Evolutionary conservation across 1,140 invertebrate genomes (phyloP), one percentile per base, ranked within the genome.

Genomic region (Agraylea sexmaculata): DNA sequence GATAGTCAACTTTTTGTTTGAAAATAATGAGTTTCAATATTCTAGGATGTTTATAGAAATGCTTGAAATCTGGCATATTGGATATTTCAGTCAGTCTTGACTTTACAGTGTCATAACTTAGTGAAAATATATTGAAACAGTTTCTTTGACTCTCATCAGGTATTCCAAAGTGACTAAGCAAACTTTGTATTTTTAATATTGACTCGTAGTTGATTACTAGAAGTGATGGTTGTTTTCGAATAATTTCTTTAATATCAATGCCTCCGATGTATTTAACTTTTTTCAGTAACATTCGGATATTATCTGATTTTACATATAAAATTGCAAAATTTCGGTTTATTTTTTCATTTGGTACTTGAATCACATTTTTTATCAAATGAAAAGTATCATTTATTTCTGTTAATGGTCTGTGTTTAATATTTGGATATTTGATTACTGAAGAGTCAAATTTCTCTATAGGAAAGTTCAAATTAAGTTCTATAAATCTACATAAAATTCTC

Each of bases 301-400:
- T 61, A 15, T 64, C 56, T 30, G 64, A 59, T 53, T 69, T 58
- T 6, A 49, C 53, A 49, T 60, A 53, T 8, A 68, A 42, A 40
- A 73, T 47, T 53, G 64, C 71, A 17, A 66, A 56, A 51, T 66
- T 62, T 18, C 58, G 54, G 53, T 66, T 58, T 15, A 73, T 66
- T 60, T 71, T 65, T 20, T 58, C 33, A 49, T 53, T 47, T 15
- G 62, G 55, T 31, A 73, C 52, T 29, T 54, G 45, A 33, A 71
- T 55, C 37, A 66, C 54, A 45, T 62, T 54, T 47, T 64, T 58
- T 19, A 73, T 51, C 33, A 70, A 53, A 35, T 53, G 40, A 28
- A 75, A 53, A 37, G 57, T 63, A 55, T 63, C 52, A 50, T 60
- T 57, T 15, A 70, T 56, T 31, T 55, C 40, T 53, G 56, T 49